Evolutionary conservation across 2,797 vertebrate genomes (phyloP).

Genomic region (Tiaroga cobitis): DNA sequence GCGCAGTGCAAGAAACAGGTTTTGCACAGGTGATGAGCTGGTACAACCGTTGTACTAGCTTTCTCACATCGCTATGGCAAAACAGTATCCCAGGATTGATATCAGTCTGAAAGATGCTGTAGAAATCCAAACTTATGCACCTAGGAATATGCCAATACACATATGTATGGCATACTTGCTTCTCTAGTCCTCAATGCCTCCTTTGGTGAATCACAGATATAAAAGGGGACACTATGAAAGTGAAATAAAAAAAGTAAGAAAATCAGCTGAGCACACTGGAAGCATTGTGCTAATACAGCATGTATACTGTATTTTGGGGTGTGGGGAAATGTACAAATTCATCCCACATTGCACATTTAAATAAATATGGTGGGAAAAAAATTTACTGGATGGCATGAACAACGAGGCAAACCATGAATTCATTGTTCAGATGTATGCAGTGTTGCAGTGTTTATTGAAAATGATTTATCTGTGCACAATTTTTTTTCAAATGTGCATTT

Average conservation of each 20-base stretch:
- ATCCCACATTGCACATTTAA: background rate
- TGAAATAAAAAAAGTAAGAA: background rate
- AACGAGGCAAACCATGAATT: background rate
- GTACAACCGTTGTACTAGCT: background rate
- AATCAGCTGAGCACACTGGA: background rate
- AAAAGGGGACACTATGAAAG: background rate
- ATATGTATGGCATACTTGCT: background rate
- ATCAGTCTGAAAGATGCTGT: background rate
- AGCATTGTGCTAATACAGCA: background rate
- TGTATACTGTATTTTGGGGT: background rate
- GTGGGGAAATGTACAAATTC: background rate
- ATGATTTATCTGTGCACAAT: background rate
- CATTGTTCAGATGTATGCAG: background rate
- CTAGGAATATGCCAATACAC: background rate
- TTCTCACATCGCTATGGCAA: background rate
- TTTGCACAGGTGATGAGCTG: background rate
- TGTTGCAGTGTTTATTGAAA: background rate
- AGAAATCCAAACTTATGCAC: conserved; percentile 13
- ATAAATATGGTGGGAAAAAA: background rate
- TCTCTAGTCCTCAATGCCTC: background rate
- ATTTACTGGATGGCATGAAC: background rate
- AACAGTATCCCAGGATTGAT: background rate
- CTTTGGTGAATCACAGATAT: background rate
- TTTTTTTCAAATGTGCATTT: background rate
- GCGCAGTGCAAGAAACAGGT: background rate